A percentile compares a stretch with the other conserved stretches of the same genome.
Conservation (phyloP, 2,888 invertebrate genomes). For the Bruchidius siliquastri region DNA sequence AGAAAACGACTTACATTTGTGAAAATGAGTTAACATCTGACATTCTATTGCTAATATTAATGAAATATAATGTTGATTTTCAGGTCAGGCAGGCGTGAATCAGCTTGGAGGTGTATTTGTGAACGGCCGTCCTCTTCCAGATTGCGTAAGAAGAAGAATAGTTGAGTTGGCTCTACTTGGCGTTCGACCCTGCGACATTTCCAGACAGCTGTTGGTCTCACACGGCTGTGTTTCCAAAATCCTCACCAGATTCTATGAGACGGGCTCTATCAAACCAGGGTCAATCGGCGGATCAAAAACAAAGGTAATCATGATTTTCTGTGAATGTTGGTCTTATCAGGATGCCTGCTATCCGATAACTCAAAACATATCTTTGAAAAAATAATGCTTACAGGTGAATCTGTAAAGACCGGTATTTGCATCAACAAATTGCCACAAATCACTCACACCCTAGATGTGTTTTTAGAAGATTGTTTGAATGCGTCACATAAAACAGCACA, state of each 20-base stretch:
- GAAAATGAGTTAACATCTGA: too few relatives aligned
- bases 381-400: too few relatives aligned
- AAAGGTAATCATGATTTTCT: conserved; percentile 59
- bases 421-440: too few relatives aligned
- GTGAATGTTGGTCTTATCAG: not conserved
- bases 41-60: too few relatives aligned
- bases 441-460: too few relatives aligned
- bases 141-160: conserved; percentile 87
- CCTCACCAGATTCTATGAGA: conserved; percentile 92
- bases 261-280: conserved; percentile 92
- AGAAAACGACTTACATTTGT: too few relatives aligned
- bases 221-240: conserved; percentile 98
- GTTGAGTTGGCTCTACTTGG: conserved; percentile 93
- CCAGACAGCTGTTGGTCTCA: conserved; percentile 88
- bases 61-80: conserved; percentile 6
- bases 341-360: not conserved
- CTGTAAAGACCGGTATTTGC: too few relatives aligned
- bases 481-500: too few relatives aligned
- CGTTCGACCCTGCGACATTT: conserved; percentile 94
- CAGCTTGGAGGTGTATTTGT: conserved; percentile 96
- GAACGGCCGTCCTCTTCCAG: conserved; percentile 94
- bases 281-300: conserved; percentile 94
- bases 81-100: conserved; percentile 96
- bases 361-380: too few relatives aligned
- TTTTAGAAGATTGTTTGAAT: too few relatives aligned